Base-by-base conservation (phyloP, 2,797 vertebrate species). In the Hozukius guyotensis region DNA sequence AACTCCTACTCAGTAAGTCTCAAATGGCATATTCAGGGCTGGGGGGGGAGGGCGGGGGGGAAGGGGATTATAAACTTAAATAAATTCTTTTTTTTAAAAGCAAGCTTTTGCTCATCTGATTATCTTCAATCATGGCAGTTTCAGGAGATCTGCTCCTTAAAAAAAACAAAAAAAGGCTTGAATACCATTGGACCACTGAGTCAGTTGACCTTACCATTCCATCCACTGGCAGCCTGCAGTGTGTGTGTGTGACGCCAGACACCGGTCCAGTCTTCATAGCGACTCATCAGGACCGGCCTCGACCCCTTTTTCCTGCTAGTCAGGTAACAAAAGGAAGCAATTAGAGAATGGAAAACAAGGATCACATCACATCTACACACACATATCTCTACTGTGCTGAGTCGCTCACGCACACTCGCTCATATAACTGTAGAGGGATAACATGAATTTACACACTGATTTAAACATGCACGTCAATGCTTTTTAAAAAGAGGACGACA, bases 271-370 rank as follows among this genome's bases (percentile, higher is more conserved):
- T 97, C 97, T 96, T 99, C 98, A 98, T 96, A 97, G 97, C 96
- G 96, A 97, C 96, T 93, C 97, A 92, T 98, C 98, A 97, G 97
- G 95, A 96, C 96, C 96, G 92, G 96, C 96, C 97, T 98, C 97
- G 93, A 97, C 95, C 96, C 96, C 97, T 96, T 97, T 97, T 93
- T 94, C 98, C 98, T 99, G 98, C 97, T 99, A 97, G 97, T 96
- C 97, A 97, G 97, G 97, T 98, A 97, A 99, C 97, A 99, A 97
- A 98, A 98, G 97, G 97, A 97, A 97, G 95, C 94, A 97, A 95
- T 99, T 99, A 99, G 97, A 97, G 95, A 94, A 92, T 85, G 91
- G 95, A 94, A 95, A 94, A 95, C 96, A 75, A 75, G 72, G 34
- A 84, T 72, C 18, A 29, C 16, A 64, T 77, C 25, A 91, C 88